These are phyloP conservation scores for Brachionus calyciflorus DNA, from an alignment of 1,140 invertebrate species.

Conservation along the genomic window DNA sequence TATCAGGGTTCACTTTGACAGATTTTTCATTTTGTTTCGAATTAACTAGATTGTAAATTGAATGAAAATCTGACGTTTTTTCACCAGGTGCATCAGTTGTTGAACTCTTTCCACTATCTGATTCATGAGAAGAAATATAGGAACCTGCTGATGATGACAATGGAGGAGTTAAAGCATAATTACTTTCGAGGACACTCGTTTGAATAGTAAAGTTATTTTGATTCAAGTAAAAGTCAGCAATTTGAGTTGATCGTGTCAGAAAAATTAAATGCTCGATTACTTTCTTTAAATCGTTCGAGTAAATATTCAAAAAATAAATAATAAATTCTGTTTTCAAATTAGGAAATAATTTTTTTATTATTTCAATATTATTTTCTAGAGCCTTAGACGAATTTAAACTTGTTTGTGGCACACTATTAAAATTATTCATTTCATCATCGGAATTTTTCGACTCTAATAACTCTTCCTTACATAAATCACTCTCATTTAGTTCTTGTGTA, in stretches of 20 bases:
- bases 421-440: not conserved
- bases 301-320: conserved; percentile 72
- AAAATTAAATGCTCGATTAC: conserved; percentile 76
- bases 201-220: not conserved
- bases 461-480: not conserved
- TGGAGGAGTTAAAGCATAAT: not conserved
- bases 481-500: conserved; percentile 70
- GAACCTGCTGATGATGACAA: not conserved
- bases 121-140: not conserved
- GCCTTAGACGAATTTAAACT: too few species aligned
- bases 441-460: not conserved
- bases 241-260: not conserved
- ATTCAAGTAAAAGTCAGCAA: not conserved
- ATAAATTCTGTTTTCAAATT: conserved; percentile 76
- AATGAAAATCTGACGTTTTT: not conserved
- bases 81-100: not conserved
- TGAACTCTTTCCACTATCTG: not conserved
- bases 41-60: conserved; percentile 12
- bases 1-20: not conserved
- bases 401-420: not conserved
- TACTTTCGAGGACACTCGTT: not conserved
- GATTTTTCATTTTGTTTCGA: not conserved
- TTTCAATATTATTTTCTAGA: conserved; percentile 63
- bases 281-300: conserved; percentile 77
- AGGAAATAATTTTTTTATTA: conserved; percentile 76